Conservation (phyloP, 2,113 vertebrate species). For the Bujurquina vittata region DNA sequence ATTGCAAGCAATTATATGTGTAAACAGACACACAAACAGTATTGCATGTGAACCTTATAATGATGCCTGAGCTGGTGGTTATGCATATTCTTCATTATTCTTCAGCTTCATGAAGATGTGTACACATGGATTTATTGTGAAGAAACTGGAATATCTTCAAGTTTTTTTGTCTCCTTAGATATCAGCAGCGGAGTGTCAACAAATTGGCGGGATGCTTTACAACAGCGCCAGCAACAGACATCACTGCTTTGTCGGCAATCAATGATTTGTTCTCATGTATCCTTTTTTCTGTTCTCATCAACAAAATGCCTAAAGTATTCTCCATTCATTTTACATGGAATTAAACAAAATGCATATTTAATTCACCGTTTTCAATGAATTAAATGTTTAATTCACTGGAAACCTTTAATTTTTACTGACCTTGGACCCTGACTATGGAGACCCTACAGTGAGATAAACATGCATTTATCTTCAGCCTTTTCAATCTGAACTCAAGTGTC, state of each 20-base stretch:
- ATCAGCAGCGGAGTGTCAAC: constrained; percentile 79
- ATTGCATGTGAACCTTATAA: not conserved
- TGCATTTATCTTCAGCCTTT: too few relatives aligned
- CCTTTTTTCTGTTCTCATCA: constrained; percentile 71
- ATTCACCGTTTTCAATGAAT: too few relatives aligned
- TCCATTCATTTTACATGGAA: not conserved
- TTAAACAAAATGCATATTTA: not conserved
- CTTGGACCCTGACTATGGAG: not conserved
- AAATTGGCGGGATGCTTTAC: constrained; percentile 72
- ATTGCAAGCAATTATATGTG: not conserved
- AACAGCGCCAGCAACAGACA: constrained; percentile 71
- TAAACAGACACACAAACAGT: not conserved
- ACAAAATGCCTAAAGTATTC: not conserved
- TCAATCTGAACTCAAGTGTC: not conserved
- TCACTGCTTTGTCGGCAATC: constrained; percentile 85
- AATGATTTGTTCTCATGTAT: constrained; percentile 92
- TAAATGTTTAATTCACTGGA: too few relatives aligned
- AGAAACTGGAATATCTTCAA: not conserved
- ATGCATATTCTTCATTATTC: not conserved
- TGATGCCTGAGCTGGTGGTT: not conserved
- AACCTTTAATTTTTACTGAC: not conserved
- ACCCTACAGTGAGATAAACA: too few relatives aligned
- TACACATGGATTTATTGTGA: not conserved
- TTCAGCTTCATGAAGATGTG: not conserved
- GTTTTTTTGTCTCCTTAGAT: constrained; percentile 73